Base-by-base conservation (phyloP, 2,888 invertebrate genomes). In the Chironomus tentans region DNA sequence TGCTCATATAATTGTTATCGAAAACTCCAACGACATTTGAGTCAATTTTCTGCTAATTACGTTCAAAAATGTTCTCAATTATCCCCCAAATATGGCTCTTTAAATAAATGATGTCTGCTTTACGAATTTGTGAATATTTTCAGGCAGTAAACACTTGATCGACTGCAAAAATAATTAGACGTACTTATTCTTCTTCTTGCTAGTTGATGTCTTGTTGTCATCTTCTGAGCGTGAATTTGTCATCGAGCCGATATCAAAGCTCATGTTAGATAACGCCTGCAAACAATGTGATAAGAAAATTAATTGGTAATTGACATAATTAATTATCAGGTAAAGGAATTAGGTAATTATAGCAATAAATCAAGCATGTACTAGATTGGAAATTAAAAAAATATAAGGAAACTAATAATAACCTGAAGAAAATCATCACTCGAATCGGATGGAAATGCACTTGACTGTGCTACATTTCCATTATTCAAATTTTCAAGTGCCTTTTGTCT, bases 401-500 rank as follows among this genome's bases (percentile, higher is more conserved):
- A n/a, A 50, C 50, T 38, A 22, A 68, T 56, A 65, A 46, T 21
- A 73, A 76, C 76, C 76, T 76, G 76, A 50, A 76, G 76, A 76
- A 76, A 76, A 56, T 76, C 69, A n/a, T 76, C 76, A 18, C 56
- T 62, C 18, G 24, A 21, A 21, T 46, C 76, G 38, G 50, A 13
- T 68, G 22, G 21, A 65, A 65, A 24, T 13, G 68, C 28, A 68
- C 38, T 61, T 28, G 69, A 62, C 6, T 61, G 56, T 22, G 56
- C 69, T 7, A 28, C 47, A 22, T 50, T 50, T 28, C 56, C 76
- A 56, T 76, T 76, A 21, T 76, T 69, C 18, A 76, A 76, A 50
- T 74, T 74, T 21, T 74, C 74, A 47, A 74, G 46, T 47, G 56
- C 76, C 68, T 76, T 76, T 38, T 76, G 76, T 50, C 76, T 38